phyloP scores from a whole-genome alignment of 1,140 invertebrate species.

The Pogonognathellus flavescens region DNA sequence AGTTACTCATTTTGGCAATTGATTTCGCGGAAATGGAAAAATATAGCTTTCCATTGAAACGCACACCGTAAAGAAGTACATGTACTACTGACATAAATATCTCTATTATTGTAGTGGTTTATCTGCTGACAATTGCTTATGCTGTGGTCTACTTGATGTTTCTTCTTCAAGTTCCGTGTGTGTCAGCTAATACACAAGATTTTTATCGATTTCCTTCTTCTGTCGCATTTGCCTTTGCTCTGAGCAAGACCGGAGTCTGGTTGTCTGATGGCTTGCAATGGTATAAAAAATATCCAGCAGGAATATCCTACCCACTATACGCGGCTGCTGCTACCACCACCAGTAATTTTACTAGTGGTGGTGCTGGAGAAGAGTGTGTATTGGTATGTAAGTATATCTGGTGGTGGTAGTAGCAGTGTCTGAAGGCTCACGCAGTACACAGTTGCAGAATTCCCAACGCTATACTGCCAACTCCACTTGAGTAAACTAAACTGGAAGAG shows the following conservation, averaged over 20 bases:
- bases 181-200: slow-evolving; percentile 35
- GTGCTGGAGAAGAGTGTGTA: slow-evolving; percentile 3
- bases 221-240: slow-evolving; percentile 29
- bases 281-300: slow-evolving; percentile 1
- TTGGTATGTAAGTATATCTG: neutral
- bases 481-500: neutral
- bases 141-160: slow-evolving; percentile 2
- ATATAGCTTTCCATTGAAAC: too few species aligned
- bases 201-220: slow-evolving; percentile 42
- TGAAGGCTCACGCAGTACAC: neutral
- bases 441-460: slow-evolving; percentile 6
- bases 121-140: neutral
- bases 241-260: slow-evolving; percentile 27
- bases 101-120: too few species aligned
- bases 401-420: neutral
- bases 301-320: slow-evolving; percentile 5
- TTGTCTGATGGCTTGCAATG: slow-evolving; percentile 20
- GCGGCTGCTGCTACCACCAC: neutral
- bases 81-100: too few species aligned
- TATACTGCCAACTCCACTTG: neutral
- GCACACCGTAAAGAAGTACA: too few species aligned
- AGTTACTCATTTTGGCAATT: too few species aligned
- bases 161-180: neutral
- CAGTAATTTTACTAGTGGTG: neutral
- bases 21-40: too few species aligned